Evolutionary conservation across 2,113 vertebrate species (phyloP).

Genomic region (Dasyornis broadbenti): DNA sequence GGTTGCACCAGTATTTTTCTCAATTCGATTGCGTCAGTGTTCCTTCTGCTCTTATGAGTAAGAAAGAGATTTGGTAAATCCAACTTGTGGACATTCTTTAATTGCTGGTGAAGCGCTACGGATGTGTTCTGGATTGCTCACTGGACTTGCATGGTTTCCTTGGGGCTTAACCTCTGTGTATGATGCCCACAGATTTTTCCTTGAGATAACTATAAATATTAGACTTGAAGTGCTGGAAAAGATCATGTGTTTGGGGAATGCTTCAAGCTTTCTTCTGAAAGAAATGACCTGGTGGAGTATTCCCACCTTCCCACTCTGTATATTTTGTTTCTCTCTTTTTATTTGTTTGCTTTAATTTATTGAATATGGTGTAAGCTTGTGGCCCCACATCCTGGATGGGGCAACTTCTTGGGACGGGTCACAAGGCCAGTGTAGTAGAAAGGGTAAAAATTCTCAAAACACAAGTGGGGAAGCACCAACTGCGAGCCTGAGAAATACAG

Average conservation of each 20-base stretch:
- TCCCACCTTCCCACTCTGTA: accelerated
- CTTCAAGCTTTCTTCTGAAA: background rate
- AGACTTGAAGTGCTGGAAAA: background rate
- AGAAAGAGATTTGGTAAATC: conserved; percentile 30
- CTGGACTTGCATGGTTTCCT: background rate
- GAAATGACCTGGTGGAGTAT: background rate
- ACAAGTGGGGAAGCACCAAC: background rate
- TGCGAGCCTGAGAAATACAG: background rate
- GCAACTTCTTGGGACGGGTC: background rate
- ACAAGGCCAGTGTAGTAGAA: background rate
- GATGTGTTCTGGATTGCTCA: background rate
- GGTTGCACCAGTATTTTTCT: background rate
- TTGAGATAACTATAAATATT: background rate
- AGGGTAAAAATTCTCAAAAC: background rate
- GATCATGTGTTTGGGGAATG: accelerated
- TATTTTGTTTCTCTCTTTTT: background rate
- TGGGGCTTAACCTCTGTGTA: background rate
- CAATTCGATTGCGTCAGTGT: background rate
- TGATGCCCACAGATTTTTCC: background rate
- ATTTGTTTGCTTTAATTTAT: background rate
- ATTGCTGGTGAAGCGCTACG: background rate
- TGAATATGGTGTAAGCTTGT: background rate
- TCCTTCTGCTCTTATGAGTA: background rate
- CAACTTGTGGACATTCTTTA: background rate
- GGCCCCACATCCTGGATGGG: background rate